Conservation (phyloP, 2,797 vertebrate species). For the Pipistrellus pygmaeus region DNA sequence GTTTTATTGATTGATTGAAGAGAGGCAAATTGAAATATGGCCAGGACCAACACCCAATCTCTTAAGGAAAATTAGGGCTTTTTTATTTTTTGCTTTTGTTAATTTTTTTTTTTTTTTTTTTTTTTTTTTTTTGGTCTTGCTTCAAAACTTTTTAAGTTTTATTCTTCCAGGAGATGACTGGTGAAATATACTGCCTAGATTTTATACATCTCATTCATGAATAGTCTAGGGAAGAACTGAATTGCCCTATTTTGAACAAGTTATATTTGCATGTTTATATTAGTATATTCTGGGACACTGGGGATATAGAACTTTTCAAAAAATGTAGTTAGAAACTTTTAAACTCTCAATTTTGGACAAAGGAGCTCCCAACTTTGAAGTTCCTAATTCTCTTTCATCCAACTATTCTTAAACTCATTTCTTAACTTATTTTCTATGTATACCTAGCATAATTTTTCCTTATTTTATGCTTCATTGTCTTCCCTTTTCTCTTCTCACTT, state of each 20-base stretch:
- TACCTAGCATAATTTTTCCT: neutral
- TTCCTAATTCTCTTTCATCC: neutral
- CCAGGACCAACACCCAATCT: neutral
- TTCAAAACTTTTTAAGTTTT: slow-evolving; percentile 35
- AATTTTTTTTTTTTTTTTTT: neutral
- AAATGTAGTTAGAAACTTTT: neutral
- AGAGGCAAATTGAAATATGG: neutral
- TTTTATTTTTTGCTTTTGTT: neutral
- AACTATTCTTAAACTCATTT: neutral
- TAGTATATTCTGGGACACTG: neutral
- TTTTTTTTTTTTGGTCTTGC: neutral
- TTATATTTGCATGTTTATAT: neutral
- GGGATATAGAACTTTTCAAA: neutral
- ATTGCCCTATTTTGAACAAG: neutral
- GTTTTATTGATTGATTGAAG: neutral
- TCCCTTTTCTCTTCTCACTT: slow-evolving; percentile 8
- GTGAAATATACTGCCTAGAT: neutral
- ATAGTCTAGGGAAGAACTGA: neutral
- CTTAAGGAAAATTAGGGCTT: neutral
- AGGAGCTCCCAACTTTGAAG: neutral
- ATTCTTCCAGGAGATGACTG: neutral
- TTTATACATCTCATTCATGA: slow-evolving; percentile 37
- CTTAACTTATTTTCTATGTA: neutral
- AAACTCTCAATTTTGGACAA: neutral
- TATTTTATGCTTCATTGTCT: neutral